Conservation (phyloP, 2,797 vertebrate species). For the Danio choprae region DNA sequence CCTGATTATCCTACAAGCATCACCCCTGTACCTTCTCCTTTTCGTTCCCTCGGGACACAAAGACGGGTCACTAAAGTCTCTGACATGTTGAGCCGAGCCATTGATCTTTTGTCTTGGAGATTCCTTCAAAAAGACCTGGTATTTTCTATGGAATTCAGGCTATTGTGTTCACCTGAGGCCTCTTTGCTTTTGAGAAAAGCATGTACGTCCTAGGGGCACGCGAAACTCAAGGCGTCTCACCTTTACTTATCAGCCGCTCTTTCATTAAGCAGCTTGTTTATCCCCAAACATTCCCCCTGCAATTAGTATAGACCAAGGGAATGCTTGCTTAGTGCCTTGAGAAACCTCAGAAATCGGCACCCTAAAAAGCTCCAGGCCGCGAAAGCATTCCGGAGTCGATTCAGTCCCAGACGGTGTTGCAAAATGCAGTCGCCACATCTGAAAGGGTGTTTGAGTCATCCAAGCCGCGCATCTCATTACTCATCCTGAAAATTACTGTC, state of each 20-base stretch:
- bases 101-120: constrained; percentile 66
- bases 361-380: constrained; percentile 41
- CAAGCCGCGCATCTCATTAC: constrained; percentile 56
- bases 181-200: constrained; percentile 37
- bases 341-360: constrained; percentile 41
- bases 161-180: constrained; percentile 38
- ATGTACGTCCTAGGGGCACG: constrained; percentile 17
- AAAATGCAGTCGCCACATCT: constrained; percentile 43
- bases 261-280: constrained; percentile 58
- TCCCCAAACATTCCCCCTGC: constrained; percentile 57
- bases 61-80: constrained; percentile 64
- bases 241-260: constrained; percentile 52
- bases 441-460: constrained; percentile 40
- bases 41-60: constrained; percentile 47
- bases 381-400: constrained; percentile 58
- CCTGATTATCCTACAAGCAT: constrained; percentile 33
- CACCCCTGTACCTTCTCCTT: constrained; percentile 28
- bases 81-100: constrained; percentile 68
- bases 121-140: constrained; percentile 63
- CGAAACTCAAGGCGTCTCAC: constrained; percentile 46
- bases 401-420: constrained; percentile 43
- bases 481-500: constrained; percentile 55
- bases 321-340: constrained; percentile 49
- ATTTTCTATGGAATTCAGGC: constrained; percentile 53
- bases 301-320: constrained; percentile 47